Percentiles rank a stretch among this genome's conserved stretches.
Conservation (phyloP, 2,113 vertebrate genomes). For the Chamaea fasciata region DNA sequence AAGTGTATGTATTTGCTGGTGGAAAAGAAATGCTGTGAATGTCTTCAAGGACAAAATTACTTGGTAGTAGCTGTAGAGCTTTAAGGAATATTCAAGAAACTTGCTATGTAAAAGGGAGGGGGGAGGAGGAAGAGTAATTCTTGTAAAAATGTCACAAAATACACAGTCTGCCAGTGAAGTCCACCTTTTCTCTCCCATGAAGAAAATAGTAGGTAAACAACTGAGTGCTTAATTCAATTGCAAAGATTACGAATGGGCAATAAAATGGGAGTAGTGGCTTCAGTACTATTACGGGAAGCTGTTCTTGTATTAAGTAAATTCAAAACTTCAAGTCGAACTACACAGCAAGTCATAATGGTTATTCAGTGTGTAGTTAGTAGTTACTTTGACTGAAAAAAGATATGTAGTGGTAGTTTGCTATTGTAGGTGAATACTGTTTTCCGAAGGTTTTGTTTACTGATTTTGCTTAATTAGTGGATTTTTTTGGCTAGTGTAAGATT, state of each 20-base stretch:
- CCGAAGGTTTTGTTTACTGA: neutral
- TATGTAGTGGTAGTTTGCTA: neutral
- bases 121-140: neutral
- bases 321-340: neutral
- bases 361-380: neutral
- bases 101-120: neutral
- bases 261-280: neutral
- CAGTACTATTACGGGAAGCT: neutral
- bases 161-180: neutral
- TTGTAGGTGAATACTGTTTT: neutral
- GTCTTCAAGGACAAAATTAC: neutral
- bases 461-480: neutral
- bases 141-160: neutral
- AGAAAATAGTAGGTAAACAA: neutral
- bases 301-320: neutral
- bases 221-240: neutral
- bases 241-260: neutral
- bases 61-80: neutral
- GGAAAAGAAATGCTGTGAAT: neutral
- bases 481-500: neutral
- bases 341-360: neutral
- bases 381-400: neutral
- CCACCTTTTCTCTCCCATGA: neutral
- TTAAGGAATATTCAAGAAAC: neutral
- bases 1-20: neutral